Base-by-base conservation (phyloP, 2,113 vertebrate genomes). In the Chaetodon auriga region DNA sequence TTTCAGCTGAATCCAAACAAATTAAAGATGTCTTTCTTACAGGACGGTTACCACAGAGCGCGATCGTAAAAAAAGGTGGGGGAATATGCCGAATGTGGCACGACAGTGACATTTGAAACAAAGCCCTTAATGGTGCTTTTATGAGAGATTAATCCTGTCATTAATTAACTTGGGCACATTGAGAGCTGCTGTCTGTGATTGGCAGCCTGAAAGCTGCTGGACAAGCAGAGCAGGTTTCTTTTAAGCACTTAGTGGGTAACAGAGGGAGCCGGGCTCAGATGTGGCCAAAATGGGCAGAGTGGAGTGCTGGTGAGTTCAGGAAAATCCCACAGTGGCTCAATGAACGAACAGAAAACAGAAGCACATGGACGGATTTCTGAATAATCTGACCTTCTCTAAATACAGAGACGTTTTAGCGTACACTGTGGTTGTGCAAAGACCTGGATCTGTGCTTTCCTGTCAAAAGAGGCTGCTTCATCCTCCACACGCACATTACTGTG, bases 1-100 rank as follows among this genome's bases (percentile, higher is more conserved):
- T 94, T 96, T 96, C 92, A 93, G 94, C 92, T 94, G 93, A 95
- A 95, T 96, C 96, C 96, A 98, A 98, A 96, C 95, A 95, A 95
- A 97, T 97, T 95, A 97, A 95, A 96, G 94, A 95, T 92, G 94
- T 95, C 95, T 94, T 95, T 95, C 93, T 96, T 94, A 92, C 92
- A 91, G 92, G 94, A 96, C 89, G 90, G 95, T 77, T 94, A 95
- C 95, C 95, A 95, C 94, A 94, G 94, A 95, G 92, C 92, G 94
- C 95, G 95, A 96, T 94, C 93, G 93, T 94, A 93, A 94, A 5
- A 30, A 13, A 23, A n/a, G 51, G 76, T 89, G 51, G 23, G 69
- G 60, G 78, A 46, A 48, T 83, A 65, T 70, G 51, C 65, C 36
- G 46, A 51, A 49, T 70, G 78, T 30, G 55, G 66, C 60, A 60